Evolutionary conservation across 1,140 invertebrate species (phyloP), one percentile per base, ranked within the genome.

Genomic region (Drosophila ironensis): DNA sequence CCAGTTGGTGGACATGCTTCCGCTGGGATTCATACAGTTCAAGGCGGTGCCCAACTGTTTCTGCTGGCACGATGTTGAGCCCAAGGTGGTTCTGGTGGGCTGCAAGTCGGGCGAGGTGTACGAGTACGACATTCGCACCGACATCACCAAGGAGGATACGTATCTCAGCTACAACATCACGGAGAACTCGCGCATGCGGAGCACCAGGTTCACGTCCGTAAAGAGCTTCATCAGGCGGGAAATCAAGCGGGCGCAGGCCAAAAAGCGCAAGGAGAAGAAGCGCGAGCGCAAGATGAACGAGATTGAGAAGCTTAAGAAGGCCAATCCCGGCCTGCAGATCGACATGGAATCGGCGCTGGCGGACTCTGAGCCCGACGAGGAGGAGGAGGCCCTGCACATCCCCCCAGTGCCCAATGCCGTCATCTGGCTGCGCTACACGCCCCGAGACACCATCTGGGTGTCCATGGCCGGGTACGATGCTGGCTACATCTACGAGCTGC

Each of bases 401-500:
- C 93, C 93, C 0, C 87, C 91, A 64, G 63, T 90, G 28, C 92
- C 93, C 6, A 93, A 92, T 77, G 67, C 74, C 24, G 89, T 94
- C 35, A 81, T 92, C 17, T 91, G 91, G 75, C 77, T 91, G 22
- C 81, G 91, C 42, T 93, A 93, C 52, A 91, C 91, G 0, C 28
- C 17, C 2, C 64, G 88, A 9, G 66, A 91, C 17, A 92, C 90
- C 4, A 87, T 94, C 19, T 92, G 92, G 92, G 59, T 94, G 1
- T 92, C 92, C 1, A 91, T 94, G 91, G 92, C 91, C 9, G 94
- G 92, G 12, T 95, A 93, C 88, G 95, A 95, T 90, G 92, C 94
- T 17, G 95, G 95, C 30, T 95, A 94, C 73, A 90, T 95, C 47
- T 96, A 96, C 71, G 93, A 95, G 89, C 94, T 92, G 88, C 72